phyloP scores from a whole-genome alignment of 2,113 vertebrate species.

The Pedetes capensis region DNA sequence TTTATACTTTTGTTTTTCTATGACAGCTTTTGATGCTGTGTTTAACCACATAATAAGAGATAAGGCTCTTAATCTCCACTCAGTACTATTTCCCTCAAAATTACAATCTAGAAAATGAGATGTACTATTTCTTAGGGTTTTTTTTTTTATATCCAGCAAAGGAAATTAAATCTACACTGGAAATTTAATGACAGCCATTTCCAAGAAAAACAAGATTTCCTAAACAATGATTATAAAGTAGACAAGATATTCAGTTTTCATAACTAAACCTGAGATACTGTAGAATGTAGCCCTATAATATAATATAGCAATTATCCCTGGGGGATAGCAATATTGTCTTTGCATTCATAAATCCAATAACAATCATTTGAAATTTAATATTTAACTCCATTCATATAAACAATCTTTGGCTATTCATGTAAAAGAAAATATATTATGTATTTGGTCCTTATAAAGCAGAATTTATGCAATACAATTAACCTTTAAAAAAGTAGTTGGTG shows the following conservation, averaged over 20 bases:
- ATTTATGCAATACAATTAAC: background rate
- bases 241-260: background rate
- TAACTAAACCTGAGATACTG: background rate
- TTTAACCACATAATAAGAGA: conserved; percentile 20
- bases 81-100: background rate
- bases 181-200: conserved; percentile 52
- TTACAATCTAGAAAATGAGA: conserved; percentile 12
- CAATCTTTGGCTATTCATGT: background rate
- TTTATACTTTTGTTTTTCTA: background rate
- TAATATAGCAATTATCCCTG: conserved; percentile 16
- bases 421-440: background rate
- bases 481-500: background rate
- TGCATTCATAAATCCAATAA: background rate
- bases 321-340: background rate
- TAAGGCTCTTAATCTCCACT: background rate
- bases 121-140: conserved; percentile 1
- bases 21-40: background rate
- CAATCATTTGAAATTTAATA: conserved; percentile 1
- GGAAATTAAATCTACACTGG: conserved; percentile 34
- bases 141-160: conserved; percentile 12
- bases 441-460: background rate
- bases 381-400: conserved; percentile 1
- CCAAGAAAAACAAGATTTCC: background rate
- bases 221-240: conserved; percentile 34
- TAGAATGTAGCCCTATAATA: background rate